phyloP scores from a whole-genome alignment of 2,113 vertebrate species.

The Donacobius atricapilla region DNA sequence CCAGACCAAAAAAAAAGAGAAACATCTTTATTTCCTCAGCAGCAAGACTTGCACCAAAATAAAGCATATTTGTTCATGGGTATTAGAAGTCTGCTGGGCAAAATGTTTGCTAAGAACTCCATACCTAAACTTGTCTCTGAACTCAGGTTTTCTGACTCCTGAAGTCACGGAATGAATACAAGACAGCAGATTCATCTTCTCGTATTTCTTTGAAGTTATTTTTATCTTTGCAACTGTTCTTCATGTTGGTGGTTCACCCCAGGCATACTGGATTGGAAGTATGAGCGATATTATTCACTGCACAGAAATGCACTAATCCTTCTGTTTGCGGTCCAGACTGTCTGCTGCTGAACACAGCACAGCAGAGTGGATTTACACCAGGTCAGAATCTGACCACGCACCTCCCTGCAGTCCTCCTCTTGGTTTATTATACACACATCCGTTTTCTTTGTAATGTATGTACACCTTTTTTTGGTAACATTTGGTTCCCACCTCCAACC shows the following conservation, averaged over 20 bases:
- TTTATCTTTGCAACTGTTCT: constrained; percentile 27
- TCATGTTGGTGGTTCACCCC: not conserved
- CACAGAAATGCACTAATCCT: not conserved
- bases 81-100: not conserved
- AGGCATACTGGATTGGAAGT: not conserved
- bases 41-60: not conserved
- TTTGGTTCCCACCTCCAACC: not conserved
- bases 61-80: not conserved
- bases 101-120: not conserved
- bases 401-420: not conserved
- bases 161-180: not conserved
- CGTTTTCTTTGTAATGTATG: not conserved
- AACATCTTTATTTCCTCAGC: not conserved
- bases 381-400: not conserved
- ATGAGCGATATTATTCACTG: not conserved
- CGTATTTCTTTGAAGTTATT: constrained; percentile 16
- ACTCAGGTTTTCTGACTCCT: not conserved
- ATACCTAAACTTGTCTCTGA: not conserved
- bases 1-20: not conserved
- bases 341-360: not conserved
- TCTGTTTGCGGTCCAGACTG: not conserved
- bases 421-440: not conserved
- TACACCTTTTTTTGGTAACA: not conserved
- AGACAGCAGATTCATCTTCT: not conserved
- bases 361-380: not conserved